These are phyloP conservation scores for Embidobia sp. DNA, from an alignment of 2,888 invertebrate species.

Conservation along the genomic window DNA sequence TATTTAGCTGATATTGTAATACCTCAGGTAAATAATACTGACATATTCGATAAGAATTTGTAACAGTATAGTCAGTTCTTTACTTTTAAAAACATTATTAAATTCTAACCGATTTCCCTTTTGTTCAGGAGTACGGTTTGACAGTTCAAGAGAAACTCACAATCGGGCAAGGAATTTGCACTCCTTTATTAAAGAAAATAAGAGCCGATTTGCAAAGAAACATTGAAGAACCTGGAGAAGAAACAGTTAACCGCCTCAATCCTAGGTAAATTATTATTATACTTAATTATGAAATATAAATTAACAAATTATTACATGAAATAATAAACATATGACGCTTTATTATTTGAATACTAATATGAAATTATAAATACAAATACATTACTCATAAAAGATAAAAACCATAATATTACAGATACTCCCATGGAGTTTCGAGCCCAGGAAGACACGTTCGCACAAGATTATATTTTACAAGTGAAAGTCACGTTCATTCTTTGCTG, in stretches of 20 bases:
- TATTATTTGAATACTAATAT: too few species aligned
- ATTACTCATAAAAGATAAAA: too few species aligned
- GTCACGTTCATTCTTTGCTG: constrained; percentile 98
- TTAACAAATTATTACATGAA: too few species aligned
- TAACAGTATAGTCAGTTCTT: not conserved
- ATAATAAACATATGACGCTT: too few species aligned
- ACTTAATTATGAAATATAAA: too few species aligned
- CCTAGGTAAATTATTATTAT: constrained; percentile 86
- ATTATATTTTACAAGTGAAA: constrained; percentile 99
- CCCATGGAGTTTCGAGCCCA: constrained; percentile 98
- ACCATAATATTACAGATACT: constrained; percentile 88
- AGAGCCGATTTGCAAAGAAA: constrained; percentile 96
- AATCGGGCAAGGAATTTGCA: constrained; percentile 98
- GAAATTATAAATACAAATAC: too few species aligned
- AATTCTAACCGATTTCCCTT: too few species aligned
- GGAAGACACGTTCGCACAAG: constrained; percentile 98
- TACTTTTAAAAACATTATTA: too few species aligned
- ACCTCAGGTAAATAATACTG: constrained; percentile 88
- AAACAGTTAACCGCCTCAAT: constrained; percentile 97
- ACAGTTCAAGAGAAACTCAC: constrained; percentile 97
- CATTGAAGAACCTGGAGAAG: constrained; percentile 94
- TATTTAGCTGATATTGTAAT: constrained; percentile 99
- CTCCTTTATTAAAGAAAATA: constrained; percentile 92
- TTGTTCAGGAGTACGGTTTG: constrained; percentile 98
- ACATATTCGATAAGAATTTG: not conserved